Conservation (phyloP, 2,888 invertebrate genomes). For the Agrochola litura region DNA sequence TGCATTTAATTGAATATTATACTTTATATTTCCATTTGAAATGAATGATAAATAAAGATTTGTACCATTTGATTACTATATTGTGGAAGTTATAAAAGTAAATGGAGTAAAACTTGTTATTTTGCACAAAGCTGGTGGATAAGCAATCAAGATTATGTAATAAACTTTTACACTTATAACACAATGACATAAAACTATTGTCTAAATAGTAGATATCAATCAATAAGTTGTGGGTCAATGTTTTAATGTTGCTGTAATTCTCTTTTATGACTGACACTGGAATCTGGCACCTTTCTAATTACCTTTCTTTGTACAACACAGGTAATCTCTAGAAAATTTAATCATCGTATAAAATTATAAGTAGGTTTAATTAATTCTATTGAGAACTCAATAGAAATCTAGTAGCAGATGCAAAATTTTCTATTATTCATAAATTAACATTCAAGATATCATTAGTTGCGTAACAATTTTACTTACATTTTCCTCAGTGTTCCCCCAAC, state of each 20-base stretch:
- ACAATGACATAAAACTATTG: not conserved
- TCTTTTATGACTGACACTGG: constrained; percentile 1
- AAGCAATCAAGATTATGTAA: not conserved
- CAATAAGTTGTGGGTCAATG: not conserved
- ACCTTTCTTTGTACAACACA: not conserved
- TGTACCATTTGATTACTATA: constrained; percentile 5
- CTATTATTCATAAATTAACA: not conserved
- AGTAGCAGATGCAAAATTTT: not conserved
- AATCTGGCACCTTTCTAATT: constrained; percentile 16
- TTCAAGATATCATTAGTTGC: not conserved
- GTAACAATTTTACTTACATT: constrained; percentile 77
- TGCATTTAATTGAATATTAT: constrained; percentile 48
- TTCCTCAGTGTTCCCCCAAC: constrained; percentile 87
- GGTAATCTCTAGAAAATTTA: not conserved
- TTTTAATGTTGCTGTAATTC: not conserved
- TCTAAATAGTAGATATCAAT: constrained; percentile 4
- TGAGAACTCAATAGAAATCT: not conserved
- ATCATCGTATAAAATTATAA: not conserved
- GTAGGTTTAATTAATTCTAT: not conserved
- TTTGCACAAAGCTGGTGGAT: constrained; percentile 3
- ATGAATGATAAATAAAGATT: constrained; percentile 8
- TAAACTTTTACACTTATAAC: not conserved
- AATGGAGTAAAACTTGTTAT: not conserved
- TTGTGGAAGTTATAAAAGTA: not conserved
- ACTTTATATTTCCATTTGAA: constrained; percentile 25